These are phyloP conservation scores for Halocaridina rubra DNA, from an alignment of 2,888 invertebrate genomes.

Conservation along the genomic window DNA sequence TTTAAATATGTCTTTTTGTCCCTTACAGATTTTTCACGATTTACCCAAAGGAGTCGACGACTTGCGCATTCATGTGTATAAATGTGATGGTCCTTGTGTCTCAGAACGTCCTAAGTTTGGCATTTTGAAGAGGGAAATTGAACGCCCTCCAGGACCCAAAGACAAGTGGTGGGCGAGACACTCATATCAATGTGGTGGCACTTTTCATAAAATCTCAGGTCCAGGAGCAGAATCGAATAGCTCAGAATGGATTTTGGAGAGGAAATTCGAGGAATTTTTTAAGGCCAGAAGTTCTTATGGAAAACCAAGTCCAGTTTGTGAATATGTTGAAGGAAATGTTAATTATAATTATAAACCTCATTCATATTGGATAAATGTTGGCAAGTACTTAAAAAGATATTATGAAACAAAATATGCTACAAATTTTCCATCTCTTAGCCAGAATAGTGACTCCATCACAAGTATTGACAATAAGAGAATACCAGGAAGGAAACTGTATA, in stretches of 20 bases:
- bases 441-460: background rate
- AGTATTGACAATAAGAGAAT: background rate
- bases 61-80: slow-evolving; percentile 47
- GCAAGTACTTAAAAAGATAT: slow-evolving; percentile 32
- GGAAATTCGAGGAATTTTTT: background rate
- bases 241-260: background rate
- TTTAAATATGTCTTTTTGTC: slow-evolving; percentile 5
- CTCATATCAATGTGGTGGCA: slow-evolving; percentile 43
- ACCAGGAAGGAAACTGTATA: too few relatives aligned
- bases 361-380: background rate
- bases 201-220: slow-evolving; percentile 44
- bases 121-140: slow-evolving; percentile 35
- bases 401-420: background rate
- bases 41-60: slow-evolving; percentile 45
- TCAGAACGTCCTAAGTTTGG: slow-evolving; percentile 41
- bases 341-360: slow-evolving; percentile 19
- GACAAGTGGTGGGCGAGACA: slow-evolving; percentile 52
- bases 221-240: background rate
- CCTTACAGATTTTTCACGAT: slow-evolving; percentile 63
- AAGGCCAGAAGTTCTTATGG: background rate
- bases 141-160: slow-evolving; percentile 41
- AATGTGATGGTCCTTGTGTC: slow-evolving; percentile 50
- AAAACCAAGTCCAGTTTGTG: background rate
- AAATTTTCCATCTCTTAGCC: too few relatives aligned
- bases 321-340: slow-evolving; percentile 23